These are phyloP conservation scores for Candoia aspera DNA, from an alignment of 2,113 vertebrate species.

Conservation along the genomic window DNA sequence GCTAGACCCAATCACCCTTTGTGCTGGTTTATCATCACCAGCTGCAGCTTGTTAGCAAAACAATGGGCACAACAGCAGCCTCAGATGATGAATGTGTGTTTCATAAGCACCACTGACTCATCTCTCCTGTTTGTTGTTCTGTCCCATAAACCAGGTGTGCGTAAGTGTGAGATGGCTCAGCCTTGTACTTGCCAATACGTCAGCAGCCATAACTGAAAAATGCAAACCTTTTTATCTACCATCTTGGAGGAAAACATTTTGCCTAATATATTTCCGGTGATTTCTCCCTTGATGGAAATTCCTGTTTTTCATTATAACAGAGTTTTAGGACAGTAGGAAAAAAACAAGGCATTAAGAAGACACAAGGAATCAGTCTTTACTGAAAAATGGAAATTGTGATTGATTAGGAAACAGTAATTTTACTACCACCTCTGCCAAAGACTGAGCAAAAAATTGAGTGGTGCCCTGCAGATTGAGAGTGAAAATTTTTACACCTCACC, in stretches of 20 bases:
- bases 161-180: slow-evolving; percentile 9
- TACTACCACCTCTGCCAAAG: not conserved
- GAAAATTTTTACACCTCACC: not conserved
- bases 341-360: not conserved
- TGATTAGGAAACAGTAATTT: not conserved
- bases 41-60: slow-evolving; percentile 50
- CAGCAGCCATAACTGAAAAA: slow-evolving; percentile 33
- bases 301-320: not conserved
- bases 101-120: slow-evolving; percentile 53
- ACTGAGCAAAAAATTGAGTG: not conserved
- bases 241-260: not conserved
- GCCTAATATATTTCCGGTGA: not conserved
- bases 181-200: slow-evolving; percentile 8
- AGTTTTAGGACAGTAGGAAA: not conserved
- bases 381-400: not conserved
- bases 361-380: not conserved
- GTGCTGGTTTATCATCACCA: slow-evolving; percentile 39
- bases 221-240: not conserved
- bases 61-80: slow-evolving; percentile 21
- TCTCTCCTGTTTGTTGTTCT: not conserved
- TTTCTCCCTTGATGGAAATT: not conserved
- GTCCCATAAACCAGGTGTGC: slow-evolving; percentile 50
- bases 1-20: slow-evolving; percentile 10
- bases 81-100: slow-evolving; percentile 9
- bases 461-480: not conserved